Percentiles rank a stretch among this genome's conserved stretches.
These are phyloP conservation scores for Chelonus formosanus DNA, from an alignment of 2,888 invertebrate species.

Conservation along the genomic window DNA sequence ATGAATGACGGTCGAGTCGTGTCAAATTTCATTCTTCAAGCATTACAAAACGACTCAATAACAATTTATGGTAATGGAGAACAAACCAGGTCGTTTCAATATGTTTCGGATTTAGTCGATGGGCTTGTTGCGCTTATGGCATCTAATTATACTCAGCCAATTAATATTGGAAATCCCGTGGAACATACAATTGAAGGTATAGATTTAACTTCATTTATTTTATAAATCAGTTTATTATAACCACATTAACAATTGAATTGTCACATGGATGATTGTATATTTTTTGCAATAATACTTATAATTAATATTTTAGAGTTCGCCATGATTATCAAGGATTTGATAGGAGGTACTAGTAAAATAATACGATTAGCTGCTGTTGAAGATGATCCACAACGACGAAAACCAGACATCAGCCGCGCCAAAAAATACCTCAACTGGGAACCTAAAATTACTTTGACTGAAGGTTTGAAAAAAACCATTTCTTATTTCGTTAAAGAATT, in stretches of 20 bases:
- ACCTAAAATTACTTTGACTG: conserved; percentile 86
- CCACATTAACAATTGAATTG: too few relatives aligned
- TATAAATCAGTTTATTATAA: too few relatives aligned
- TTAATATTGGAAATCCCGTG: conserved; percentile 97
- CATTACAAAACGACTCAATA: conserved; percentile 91
- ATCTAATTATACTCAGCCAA: conserved; percentile 90
- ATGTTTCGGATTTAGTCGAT: conserved; percentile 95
- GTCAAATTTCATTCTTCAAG: conserved; percentile 98
- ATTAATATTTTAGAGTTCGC: conserved; percentile 78
- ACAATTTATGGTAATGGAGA: conserved; percentile 89
- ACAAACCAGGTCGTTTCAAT: conserved; percentile 97
- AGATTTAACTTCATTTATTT: conserved; percentile 11
- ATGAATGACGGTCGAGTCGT: conserved; percentile 98
- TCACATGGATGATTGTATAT: background rate
- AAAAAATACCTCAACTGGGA: conserved; percentile 87
- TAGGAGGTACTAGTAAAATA: conserved; percentile 87
- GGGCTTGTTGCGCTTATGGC: conserved; percentile 93
- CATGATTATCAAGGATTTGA: conserved; percentile 81
- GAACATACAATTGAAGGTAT: conserved; percentile 93
- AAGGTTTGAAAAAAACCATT: conserved; percentile 90
- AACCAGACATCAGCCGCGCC: conserved; percentile 93
- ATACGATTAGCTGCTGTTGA: conserved; percentile 85
- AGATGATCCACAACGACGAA: conserved; percentile 95
- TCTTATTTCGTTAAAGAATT: conserved; percentile 94
- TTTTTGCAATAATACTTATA: background rate